Evolutionary conservation across 2,113 vertebrate species (phyloP).

Genomic region (Microcebus lehilahytsara): DNA sequence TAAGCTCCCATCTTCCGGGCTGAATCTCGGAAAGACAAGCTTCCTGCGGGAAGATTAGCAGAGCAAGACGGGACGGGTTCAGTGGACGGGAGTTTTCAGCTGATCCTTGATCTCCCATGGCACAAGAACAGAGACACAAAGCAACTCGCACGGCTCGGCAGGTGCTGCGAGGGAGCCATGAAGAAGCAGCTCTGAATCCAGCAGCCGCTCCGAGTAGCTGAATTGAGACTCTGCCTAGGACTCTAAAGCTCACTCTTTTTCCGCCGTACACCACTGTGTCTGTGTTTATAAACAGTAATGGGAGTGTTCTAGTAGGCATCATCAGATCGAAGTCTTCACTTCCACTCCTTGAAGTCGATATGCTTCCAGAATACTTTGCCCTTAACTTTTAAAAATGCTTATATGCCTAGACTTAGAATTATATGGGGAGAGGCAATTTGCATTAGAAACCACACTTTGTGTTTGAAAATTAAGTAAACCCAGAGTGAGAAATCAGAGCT

Average conservation of each 20-base stretch:
- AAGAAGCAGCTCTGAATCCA: background rate
- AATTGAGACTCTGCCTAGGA: rapidly evolving
- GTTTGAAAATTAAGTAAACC: background rate
- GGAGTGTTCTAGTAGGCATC: background rate
- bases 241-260: background rate
- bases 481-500: background rate
- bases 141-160: too few relatives aligned
- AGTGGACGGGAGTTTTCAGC: too few relatives aligned
- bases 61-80: rapidly evolving
- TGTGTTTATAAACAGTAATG: background rate
- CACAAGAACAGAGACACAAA: rapidly evolving
- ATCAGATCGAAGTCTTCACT: rapidly evolving
- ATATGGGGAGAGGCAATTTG: background rate
- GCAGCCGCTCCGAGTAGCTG: too few relatives aligned
- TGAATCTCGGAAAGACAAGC: rapidly evolving
- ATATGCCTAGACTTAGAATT: background rate
- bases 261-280: rapidly evolving
- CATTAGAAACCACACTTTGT: background rate
- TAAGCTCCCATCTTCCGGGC: background rate
- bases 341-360: background rate
- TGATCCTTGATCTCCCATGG: rapidly evolving
- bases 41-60: too few relatives aligned
- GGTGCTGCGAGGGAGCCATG: too few relatives aligned
- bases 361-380: background rate
- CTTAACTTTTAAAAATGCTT: background rate